Conservation (phyloP, 1,140 invertebrate genomes). For the Semibalanus balanoides region DNA sequence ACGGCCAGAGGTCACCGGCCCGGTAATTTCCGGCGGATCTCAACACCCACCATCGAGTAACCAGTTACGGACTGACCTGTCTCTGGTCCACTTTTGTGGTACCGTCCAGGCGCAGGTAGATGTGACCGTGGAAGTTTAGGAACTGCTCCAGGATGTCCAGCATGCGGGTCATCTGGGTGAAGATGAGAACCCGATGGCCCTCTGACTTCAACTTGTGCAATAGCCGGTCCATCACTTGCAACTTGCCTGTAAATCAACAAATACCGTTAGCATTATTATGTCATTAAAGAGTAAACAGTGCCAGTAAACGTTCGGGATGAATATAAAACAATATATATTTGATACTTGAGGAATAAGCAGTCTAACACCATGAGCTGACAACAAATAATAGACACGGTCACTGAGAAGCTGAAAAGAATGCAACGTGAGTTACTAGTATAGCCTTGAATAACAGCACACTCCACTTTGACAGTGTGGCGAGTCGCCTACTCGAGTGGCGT, state of each 20-base stretch:
- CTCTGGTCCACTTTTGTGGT: conserved; percentile 90
- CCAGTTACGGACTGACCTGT: conserved; percentile 52
- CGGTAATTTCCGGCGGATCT: conserved; percentile 1
- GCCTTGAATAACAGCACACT: too few relatives aligned
- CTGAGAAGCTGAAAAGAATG: too few relatives aligned
- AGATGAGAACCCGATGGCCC: conserved; percentile 87
- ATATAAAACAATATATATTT: too few relatives aligned
- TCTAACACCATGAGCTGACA: too few relatives aligned
- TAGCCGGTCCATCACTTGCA: conserved; percentile 60
- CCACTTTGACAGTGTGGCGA: neutral
- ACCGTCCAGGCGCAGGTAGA: conserved; percentile 92
- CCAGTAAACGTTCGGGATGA: too few relatives aligned
- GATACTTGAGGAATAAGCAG: too few relatives aligned
- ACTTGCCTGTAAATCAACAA: conserved; percentile 33
- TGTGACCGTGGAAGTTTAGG: conserved; percentile 91
- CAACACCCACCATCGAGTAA: too few relatives aligned
- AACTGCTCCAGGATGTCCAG: conserved; percentile 95
- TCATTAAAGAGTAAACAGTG: too few relatives aligned
- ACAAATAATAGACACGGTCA: too few relatives aligned
- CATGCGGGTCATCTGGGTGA: conserved; percentile 99
- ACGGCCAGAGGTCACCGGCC: neutral
- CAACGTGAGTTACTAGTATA: too few relatives aligned
- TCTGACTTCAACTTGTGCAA: conserved; percentile 66
- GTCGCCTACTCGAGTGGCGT: neutral
- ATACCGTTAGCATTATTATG: too few relatives aligned